Evolutionary conservation across 2,797 vertebrate genomes (phyloP).

Genomic region (Danio tinwini): DNA sequence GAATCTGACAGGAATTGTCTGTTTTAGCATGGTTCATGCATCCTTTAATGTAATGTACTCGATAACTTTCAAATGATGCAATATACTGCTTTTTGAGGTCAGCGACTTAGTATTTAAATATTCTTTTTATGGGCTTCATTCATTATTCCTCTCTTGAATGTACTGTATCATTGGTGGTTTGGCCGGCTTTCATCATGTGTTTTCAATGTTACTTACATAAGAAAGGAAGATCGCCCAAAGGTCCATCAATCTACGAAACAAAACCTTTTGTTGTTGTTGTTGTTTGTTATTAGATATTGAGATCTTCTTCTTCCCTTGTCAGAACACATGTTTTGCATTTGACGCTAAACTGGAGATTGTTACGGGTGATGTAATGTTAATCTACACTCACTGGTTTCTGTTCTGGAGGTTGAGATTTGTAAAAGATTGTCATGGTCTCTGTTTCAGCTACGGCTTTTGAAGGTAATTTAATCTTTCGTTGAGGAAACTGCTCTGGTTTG

Average conservation of each 20-base stretch:
- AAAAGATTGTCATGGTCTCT: slow-evolving; percentile 11
- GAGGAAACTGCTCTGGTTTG: not conserved
- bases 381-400: slow-evolving; percentile 43
- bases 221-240: slow-evolving; percentile 60
- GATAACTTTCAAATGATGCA: slow-evolving; percentile 14
- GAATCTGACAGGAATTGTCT: not conserved
- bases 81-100: slow-evolving; percentile 13
- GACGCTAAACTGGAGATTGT: slow-evolving; percentile 46
- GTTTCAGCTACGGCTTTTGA: slow-evolving; percentile 62
- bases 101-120: slow-evolving; percentile 31
- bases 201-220: slow-evolving; percentile 62
- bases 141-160: slow-evolving; percentile 45
- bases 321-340: slow-evolving; percentile 66
- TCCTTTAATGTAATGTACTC: slow-evolving; percentile 7
- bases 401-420: slow-evolving; percentile 8
- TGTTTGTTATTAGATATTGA: slow-evolving; percentile 65
- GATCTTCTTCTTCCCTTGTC: slow-evolving; percentile 57
- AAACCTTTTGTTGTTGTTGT: slow-evolving; percentile 50
- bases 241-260: slow-evolving; percentile 62
- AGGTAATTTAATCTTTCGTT: not conserved
- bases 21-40: not conserved
- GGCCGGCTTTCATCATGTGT: slow-evolving; percentile 69
- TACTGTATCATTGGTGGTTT: slow-evolving; percentile 47
- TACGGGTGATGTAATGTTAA: slow-evolving; percentile 49
- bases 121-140: slow-evolving; percentile 56